phyloP scores from a whole-genome alignment of 2,888 invertebrate species.

The Plagodis pulveraria region DNA sequence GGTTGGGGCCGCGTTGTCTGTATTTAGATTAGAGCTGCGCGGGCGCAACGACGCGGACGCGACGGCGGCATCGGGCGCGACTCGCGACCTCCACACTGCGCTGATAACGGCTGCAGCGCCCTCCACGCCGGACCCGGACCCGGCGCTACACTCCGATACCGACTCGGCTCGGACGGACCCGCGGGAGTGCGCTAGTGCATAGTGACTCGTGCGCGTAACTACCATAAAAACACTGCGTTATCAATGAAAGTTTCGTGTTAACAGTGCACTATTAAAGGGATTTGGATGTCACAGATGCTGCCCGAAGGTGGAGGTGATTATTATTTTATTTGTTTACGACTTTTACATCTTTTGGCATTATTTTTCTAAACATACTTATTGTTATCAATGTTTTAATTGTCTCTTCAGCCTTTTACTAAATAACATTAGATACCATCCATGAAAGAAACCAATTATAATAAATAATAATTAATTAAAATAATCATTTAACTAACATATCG shows the following conservation, averaged over 20 bases:
- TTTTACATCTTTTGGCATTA: too few species aligned
- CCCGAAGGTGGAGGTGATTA: constrained; percentile 79
- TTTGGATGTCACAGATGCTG: constrained; percentile 80
- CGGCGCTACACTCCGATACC: too few species aligned
- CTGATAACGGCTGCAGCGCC: constrained; percentile 35
- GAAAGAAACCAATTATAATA: too few species aligned
- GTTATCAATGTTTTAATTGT: too few species aligned
- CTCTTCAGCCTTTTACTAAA: too few species aligned
- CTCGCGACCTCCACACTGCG: constrained; percentile 33
- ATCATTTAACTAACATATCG: too few species aligned
- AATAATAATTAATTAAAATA: too few species aligned
- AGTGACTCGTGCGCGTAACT: constrained; percentile 27
- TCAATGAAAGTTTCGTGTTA: constrained; percentile 51
- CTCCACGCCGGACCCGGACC: constrained; percentile 25
- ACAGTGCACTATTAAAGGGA: constrained; percentile 55
- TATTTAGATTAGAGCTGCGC: constrained; percentile 78
- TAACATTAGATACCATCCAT: too few species aligned
- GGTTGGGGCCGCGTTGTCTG: constrained; percentile 79
- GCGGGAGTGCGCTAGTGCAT: constrained; percentile 37
- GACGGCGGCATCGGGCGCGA: constrained; percentile 39
- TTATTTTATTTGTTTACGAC: constrained; percentile 19
- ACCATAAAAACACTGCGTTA: constrained; percentile 27
- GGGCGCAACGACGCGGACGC: constrained; percentile 48
- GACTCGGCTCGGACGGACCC: constrained; percentile 5
- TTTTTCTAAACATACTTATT: too few species aligned